Percentiles rank a stretch among this genome's conserved stretches.
Conservation (phyloP, 2,888 invertebrate genomes). For the Ichneumoninae sp. region DNA sequence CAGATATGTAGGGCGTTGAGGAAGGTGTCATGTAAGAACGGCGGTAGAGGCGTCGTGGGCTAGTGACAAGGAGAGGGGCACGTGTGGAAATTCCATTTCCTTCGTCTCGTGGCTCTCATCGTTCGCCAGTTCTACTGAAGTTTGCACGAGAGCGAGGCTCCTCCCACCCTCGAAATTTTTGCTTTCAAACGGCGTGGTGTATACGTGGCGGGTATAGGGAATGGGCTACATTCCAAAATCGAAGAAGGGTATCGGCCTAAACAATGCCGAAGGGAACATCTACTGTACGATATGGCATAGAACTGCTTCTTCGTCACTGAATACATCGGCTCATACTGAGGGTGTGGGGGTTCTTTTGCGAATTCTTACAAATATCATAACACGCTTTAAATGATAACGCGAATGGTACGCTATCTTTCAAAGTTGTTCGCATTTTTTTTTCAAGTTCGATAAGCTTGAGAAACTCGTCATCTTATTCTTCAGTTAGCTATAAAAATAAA, state of each 20-base stretch:
- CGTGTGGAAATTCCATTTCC: slow-evolving; percentile 81
- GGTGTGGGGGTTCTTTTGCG: not conserved
- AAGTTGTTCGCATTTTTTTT: not conserved
- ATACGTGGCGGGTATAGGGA: slow-evolving; percentile 61
- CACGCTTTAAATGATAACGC: slow-evolving; percentile 5
- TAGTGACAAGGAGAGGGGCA: slow-evolving; percentile 69
- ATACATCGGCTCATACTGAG: not conserved
- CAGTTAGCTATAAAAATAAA: no score
- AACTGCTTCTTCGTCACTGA: not conserved
- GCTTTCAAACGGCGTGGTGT: slow-evolving; percentile 70
- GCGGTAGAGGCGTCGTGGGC: slow-evolving; percentile 57
- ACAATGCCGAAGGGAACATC: slow-evolving; percentile 34
- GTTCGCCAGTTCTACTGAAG: slow-evolving; percentile 5
- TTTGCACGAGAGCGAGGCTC: slow-evolving; percentile 17
- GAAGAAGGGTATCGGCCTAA: slow-evolving; percentile 47
- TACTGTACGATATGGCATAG: slow-evolving; percentile 18
- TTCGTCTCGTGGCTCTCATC: slow-evolving; percentile 69
- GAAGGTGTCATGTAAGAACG: slow-evolving; percentile 69
- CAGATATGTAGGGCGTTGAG: slow-evolving; percentile 43
- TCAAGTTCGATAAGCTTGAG: not conserved
- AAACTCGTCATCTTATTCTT: not conserved
- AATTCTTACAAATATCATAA: slow-evolving; percentile 5
- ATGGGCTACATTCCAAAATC: slow-evolving; percentile 69
- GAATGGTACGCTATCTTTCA: slow-evolving; percentile 5
- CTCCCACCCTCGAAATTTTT: slow-evolving; percentile 70